Base-by-base conservation (phyloP, 2,797 vertebrate species). In the Anomalospiza imberbis region DNA sequence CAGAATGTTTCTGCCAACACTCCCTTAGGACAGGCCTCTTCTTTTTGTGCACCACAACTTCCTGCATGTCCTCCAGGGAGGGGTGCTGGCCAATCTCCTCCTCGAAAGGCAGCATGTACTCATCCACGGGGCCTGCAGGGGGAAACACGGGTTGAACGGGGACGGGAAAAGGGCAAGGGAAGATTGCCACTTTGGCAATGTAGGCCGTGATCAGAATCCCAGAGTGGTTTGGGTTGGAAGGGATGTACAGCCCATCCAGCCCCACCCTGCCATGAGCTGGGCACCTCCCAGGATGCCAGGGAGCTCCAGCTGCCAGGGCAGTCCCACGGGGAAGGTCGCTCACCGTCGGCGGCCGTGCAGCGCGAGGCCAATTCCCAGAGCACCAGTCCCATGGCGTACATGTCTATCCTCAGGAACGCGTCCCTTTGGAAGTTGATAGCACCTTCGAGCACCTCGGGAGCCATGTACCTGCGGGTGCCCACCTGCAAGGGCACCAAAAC, bases 361-460 rank as follows among this genome's bases (percentile, higher is more conserved):
- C 99, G 98, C 4, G 99, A 97, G 6, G 98, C 99, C 51, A 99
- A 88, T 65, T 99, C 99, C 99, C 99, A 99, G 21, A 99, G 98
- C 60, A 99, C 98, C 25, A 99, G 93, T 16, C 99, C 99, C 95
- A 99, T 98, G 50, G 99, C 99, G 34, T 99, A 99, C 99, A 99
- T 99, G 94, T 99, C 99, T 93, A 99, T 99, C 40, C 99, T 98
- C 97, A 99, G 96, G 97, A 99, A 99, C 3, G 99, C 98, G 91
- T 99, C 99, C 29, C 99, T 98, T 95, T 99, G 99, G 98, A 99
- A 99, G 98, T 99, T 99, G 88, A 99, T 99, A 91, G 99, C 99
- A 26, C 99, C 99, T 97, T 99, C 99, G 72, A 99, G 98, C 53
- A 99, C 99, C 97, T 99, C 99, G 0, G 99, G 99, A 77, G 99